Evolutionary conservation across 2,113 vertebrate genomes (phyloP).

Genomic region (Camelus bactrianus): DNA sequence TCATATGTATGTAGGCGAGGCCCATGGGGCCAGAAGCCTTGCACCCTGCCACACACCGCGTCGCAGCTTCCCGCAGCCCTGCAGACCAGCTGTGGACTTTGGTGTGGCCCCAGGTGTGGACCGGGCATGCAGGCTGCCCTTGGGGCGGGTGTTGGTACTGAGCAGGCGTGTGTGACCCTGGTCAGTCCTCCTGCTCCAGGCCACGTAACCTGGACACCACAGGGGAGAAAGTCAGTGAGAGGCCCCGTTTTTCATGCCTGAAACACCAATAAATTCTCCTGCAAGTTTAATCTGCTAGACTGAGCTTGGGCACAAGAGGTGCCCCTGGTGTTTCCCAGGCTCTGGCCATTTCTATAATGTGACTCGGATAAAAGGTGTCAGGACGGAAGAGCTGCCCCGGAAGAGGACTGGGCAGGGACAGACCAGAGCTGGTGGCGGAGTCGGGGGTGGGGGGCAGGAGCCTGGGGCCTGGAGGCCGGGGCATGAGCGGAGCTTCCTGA

Average conservation of each 20-base stretch:
- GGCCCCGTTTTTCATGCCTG: background rate
- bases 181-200: background rate
- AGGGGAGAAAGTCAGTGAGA: background rate
- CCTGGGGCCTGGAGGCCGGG: too few relatives aligned
- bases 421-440: too few relatives aligned
- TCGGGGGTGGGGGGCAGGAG: too few relatives aligned
- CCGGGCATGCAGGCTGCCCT: too few relatives aligned
- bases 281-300: background rate
- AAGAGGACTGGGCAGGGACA: too few relatives aligned
- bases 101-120: too few relatives aligned
- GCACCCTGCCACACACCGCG: accelerated
- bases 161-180: too few relatives aligned
- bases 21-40: background rate
- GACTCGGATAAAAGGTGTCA: background rate
- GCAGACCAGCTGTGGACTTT: background rate
- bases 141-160: too few relatives aligned
- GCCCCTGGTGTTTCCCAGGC: background rate
- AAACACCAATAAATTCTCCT: background rate
- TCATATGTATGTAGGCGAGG: background rate
- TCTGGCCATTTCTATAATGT: background rate
- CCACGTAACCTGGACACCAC: background rate
- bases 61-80: accelerated
- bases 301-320: background rate
- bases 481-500: too few relatives aligned
- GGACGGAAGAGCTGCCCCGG: too few relatives aligned